Base-by-base conservation (phyloP, 1,140 invertebrate genomes). In the Drosophila tropicalis region DNA sequence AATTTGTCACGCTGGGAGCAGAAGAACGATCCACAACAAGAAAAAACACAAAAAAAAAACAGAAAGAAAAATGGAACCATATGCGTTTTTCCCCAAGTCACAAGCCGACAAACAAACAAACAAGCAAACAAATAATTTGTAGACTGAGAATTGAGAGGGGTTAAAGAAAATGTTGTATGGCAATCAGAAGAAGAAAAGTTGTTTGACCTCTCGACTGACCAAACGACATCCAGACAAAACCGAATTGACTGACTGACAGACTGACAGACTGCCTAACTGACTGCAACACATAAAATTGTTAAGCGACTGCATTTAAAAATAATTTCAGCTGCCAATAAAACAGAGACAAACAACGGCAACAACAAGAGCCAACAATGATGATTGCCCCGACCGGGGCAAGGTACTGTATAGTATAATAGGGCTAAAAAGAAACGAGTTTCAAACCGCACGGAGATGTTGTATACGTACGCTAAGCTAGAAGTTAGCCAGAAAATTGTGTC, bases 281-380 rank as follows among this genome's bases (percentile, higher is more conserved):
- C 72, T 71, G 69, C 70, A 81, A 60, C 79, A 86, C 67, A 83
- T 80, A 65, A 86, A 86, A 86, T 86, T 87, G 84, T 86, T 89
- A 90, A 84, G 80, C 84, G 80, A 68, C 80, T 89, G 83, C 83
- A 87, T 89, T 89, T 89, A 89, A 89, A 89, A 84, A 89, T 82
- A 89, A 87, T 89, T 87, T 83, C 73, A 80, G 80, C 80, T 87
- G 83, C 84, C 84, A 89, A 89, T 89, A 89, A 89, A 82, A 79
- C 62, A 75, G 61, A 57, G 58, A 67, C 44, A 51, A 51, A 47
- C 44, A 47, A 47, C 44, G 40, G 40, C 40, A 41, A 29, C 61
- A 60, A 67, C 61, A 71, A 66, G 9, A 36, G 34, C 34, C 65
- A 44, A 32, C 58, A 70, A 56, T 63, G 36, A 66, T 68, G 75